phyloP scores from a whole-genome alignment of 2,797 vertebrate genomes.

The Anguilla marmorata region DNA sequence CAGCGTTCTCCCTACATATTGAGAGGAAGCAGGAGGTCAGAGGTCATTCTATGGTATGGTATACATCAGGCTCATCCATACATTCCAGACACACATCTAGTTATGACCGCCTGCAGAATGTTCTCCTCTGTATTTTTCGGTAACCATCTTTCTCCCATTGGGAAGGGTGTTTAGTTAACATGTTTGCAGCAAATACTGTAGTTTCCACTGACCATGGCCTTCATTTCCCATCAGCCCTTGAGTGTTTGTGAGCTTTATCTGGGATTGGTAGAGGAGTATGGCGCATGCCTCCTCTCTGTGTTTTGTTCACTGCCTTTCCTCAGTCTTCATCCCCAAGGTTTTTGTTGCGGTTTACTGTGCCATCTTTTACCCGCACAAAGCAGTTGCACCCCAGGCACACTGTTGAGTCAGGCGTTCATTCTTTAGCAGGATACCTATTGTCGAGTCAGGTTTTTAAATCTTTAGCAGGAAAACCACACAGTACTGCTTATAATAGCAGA shows the following conservation, averaged over 20 bases:
- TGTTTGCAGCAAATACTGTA: not conserved
- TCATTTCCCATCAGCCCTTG: not conserved
- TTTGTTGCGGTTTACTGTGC: not conserved
- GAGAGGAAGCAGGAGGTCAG: not conserved
- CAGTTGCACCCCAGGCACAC: not conserved
- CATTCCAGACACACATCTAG: not conserved
- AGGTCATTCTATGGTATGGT: not conserved
- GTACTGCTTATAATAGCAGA: not conserved
- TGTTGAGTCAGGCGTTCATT: not conserved
- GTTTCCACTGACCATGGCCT: not conserved
- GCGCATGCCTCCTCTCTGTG: not conserved
- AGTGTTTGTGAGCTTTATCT: not conserved
- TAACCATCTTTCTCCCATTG: not conserved
- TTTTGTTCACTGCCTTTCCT: not conserved
- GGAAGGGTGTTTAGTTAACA: not conserved
- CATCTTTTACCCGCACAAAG: not conserved
- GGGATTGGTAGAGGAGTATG: not conserved
- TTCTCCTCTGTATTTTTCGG: not conserved
- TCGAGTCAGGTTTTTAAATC: not conserved
- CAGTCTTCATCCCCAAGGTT: not conserved
- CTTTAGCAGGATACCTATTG: not conserved
- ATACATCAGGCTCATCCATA: not conserved
- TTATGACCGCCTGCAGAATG: not conserved
- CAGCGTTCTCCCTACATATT: not conserved
- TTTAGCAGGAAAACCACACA: not conserved